Evolutionary conservation across 1,140 invertebrate genomes (phyloP).

Genomic region (Tachypleus tridentatus): DNA sequence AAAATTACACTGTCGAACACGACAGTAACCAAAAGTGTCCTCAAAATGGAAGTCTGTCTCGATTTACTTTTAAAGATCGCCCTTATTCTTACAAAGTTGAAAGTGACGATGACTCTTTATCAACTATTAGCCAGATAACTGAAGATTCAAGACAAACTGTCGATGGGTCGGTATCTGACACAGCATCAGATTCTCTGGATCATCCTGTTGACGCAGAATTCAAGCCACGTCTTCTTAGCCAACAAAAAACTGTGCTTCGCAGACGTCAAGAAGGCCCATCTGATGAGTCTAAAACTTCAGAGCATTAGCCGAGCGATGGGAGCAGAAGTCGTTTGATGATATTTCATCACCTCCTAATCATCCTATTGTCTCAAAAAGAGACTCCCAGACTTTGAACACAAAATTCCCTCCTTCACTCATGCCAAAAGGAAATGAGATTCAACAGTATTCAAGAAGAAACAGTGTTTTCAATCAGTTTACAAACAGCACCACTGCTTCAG

Average conservation of each 20-base stretch:
- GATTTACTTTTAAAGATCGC: too few species aligned
- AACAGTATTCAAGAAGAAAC: neutral
- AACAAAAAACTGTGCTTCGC: constrained; percentile 14
- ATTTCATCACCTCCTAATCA: constrained; percentile 12
- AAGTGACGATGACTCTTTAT: constrained; percentile 15
- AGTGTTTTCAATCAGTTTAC: neutral
- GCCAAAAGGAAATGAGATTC: neutral
- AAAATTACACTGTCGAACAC: too few species aligned
- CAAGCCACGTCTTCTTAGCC: constrained; percentile 12
- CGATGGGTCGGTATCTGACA: constrained; percentile 4
- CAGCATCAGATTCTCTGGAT: constrained; percentile 14
- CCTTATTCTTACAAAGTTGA: neutral
- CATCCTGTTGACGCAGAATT: constrained; percentile 10
- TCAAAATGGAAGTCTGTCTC: too few species aligned
- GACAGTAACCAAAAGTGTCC: too few species aligned
- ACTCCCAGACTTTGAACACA: too few species aligned
- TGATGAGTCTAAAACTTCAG: constrained; percentile 31
- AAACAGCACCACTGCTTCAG: neutral
- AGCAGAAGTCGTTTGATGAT: constrained; percentile 29
- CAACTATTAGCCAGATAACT: constrained; percentile 12
- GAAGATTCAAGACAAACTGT: constrained; percentile 9
- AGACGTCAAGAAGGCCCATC: constrained; percentile 6
- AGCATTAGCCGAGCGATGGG: constrained; percentile 35
- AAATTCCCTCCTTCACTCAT: constrained; percentile 1
- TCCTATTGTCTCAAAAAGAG: neutral